Evolutionary conservation across 2,888 invertebrate genomes (phyloP).

Genomic region (Agrilus biguttatus): DNA sequence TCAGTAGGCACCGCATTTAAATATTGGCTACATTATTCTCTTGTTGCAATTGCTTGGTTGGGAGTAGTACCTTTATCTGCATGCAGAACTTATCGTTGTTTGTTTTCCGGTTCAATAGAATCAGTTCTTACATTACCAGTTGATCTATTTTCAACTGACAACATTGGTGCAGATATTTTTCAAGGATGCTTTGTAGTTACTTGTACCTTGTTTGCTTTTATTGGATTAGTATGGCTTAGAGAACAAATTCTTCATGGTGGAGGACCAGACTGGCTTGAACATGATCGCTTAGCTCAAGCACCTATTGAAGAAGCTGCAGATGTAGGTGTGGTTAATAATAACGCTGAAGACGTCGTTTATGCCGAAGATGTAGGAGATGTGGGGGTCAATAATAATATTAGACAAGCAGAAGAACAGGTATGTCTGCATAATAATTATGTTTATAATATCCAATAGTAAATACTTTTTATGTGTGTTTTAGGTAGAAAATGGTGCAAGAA

Average conservation of each 20-base stretch:
- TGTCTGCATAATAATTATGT: too few species aligned
- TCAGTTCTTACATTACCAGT: constrained; percentile 74
- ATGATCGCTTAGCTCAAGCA: constrained; percentile 45
- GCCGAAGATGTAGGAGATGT: constrained; percentile 6
- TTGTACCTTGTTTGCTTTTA: constrained; percentile 90
- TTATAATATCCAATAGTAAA: too few species aligned
- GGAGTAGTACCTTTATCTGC: constrained; percentile 93
- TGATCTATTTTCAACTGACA: constrained; percentile 86
- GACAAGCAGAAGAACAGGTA: too few species aligned
- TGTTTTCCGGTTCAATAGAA: constrained; percentile 84
- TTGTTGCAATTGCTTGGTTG: constrained; percentile 95
- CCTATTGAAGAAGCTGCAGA: constrained; percentile 15
- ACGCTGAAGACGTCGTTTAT: constrained; percentile 3
- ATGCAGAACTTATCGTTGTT: constrained; percentile 85
- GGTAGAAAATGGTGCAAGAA: constrained; percentile 24
- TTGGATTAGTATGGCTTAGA: constrained; percentile 91
- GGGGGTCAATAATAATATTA: constrained; percentile 3
- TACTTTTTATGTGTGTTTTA: constrained; percentile 29
- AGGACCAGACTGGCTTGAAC: constrained; percentile 90
- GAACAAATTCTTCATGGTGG: constrained; percentile 97
- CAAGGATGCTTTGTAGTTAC: constrained; percentile 95
- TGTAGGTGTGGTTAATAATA: constrained; percentile 14
- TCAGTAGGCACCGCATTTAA: constrained; percentile 86
- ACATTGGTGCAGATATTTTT: constrained; percentile 84
- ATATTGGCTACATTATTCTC: constrained; percentile 93